Evolutionary conservation across 1,140 invertebrate species (phyloP).

Genomic region (Papilio glaucus): DNA sequence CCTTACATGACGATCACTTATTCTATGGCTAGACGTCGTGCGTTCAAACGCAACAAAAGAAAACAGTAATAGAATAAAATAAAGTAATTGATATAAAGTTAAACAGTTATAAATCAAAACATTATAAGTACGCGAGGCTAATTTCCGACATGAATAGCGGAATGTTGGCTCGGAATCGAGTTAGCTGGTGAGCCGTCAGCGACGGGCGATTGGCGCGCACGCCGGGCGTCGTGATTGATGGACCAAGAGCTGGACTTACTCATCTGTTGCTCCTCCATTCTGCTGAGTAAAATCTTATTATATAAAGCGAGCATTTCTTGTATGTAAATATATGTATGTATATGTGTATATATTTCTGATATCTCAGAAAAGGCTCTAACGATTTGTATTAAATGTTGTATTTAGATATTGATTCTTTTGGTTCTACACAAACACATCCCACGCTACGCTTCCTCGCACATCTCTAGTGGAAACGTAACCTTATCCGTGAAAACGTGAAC

Average conservation of each 20-base stretch:
- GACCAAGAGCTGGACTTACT: neutral
- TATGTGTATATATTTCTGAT: no score
- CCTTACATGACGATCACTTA: no score
- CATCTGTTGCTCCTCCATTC: conserved; percentile 10
- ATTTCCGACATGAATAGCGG: conserved; percentile 10
- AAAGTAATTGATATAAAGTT: neutral
- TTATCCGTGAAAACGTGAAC: no score
- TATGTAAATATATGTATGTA: neutral
- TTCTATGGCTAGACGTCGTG: no score
- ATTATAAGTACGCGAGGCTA: neutral
- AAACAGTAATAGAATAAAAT: neutral
- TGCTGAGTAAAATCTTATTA: neutral
- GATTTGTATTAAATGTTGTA: no score
- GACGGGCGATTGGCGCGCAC: conserved; percentile 7
- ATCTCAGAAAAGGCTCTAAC: no score
- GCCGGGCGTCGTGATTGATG: conserved; percentile 13
- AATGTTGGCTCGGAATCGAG: conserved; percentile 2
- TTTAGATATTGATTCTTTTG: no score
- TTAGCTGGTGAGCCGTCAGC: conserved; percentile 4
- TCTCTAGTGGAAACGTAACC: no score
- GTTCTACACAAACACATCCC: no score
- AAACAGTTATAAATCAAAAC: conserved; percentile 4
- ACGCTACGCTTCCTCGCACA: no score
- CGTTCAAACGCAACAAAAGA: no score
- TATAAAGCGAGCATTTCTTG: neutral